phyloP scores from a whole-genome alignment of 2,113 vertebrate species.

The Lampris incognitus region DNA sequence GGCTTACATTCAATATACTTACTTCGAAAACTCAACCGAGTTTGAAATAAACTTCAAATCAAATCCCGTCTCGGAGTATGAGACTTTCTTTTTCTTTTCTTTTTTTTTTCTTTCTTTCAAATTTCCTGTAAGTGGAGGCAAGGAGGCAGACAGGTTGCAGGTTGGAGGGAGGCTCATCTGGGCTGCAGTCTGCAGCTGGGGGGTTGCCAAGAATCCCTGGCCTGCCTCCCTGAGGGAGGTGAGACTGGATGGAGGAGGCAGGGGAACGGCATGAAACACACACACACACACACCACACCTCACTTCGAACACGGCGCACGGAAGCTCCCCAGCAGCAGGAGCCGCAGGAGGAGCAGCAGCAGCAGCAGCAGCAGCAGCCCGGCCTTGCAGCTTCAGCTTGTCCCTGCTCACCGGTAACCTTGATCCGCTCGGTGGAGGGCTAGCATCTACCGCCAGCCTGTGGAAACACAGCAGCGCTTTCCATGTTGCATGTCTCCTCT shows the following conservation, averaged over 20 bases:
- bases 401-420: too few relatives aligned
- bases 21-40: slow-evolving; percentile 10
- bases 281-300: neutral
- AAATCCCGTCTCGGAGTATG: slow-evolving; percentile 34
- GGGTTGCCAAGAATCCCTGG: slow-evolving; percentile 65
- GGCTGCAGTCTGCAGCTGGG: slow-evolving; percentile 58
- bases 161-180: slow-evolving; percentile 58
- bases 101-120: slow-evolving; percentile 31
- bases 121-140: slow-evolving; percentile 71
- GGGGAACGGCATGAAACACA: slow-evolving; percentile 50
- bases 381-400: too few relatives aligned
- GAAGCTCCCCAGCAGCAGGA: slow-evolving; percentile 8
- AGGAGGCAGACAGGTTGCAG: slow-evolving; percentile 34
- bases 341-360: neutral
- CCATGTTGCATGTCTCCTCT: too few relatives aligned
- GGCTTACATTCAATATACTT: slow-evolving; percentile 5
- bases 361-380: too few relatives aligned
- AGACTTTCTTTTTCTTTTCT: slow-evolving; percentile 27
- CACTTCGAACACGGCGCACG: slow-evolving; percentile 24
- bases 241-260: slow-evolving; percentile 60
- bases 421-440: too few relatives aligned
- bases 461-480: too few relatives aligned
- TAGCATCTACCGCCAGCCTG: too few relatives aligned
- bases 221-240: slow-evolving; percentile 63
- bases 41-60: slow-evolving; percentile 13